Conservation (phyloP, 37 sponge, comb jelly and placozoan species). For the Cladorhizidae sp. region DNA sequence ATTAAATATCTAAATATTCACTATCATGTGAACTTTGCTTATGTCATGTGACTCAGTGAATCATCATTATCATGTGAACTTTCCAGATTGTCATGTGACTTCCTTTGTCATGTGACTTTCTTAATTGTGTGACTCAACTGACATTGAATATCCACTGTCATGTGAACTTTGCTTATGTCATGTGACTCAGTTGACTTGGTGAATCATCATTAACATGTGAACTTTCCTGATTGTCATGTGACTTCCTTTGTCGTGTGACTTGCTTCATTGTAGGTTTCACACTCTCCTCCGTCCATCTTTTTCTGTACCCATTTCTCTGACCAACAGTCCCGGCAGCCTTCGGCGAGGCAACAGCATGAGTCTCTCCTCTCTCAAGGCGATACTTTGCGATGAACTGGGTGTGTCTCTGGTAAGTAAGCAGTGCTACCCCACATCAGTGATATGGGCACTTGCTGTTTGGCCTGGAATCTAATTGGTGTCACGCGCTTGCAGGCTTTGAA, state of each 20-base stretch:
- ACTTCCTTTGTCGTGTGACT: not conserved
- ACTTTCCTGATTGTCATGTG: not conserved
- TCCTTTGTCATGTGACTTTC: not conserved
- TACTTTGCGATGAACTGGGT: slow-evolving; percentile 40
- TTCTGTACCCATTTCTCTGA: slow-evolving; percentile 3
- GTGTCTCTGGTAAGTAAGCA: slow-evolving; percentile 34
- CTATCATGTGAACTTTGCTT: not conserved
- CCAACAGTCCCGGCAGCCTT: not conserved
- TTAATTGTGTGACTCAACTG: not conserved
- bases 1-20: not conserved
- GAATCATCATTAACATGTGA: not conserved
- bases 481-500: too few relatives aligned
- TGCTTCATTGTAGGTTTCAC: slow-evolving; percentile 18
- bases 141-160: not conserved
- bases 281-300: slow-evolving; percentile 37
- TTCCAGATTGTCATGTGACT: not conserved
- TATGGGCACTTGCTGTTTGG: too few relatives aligned
- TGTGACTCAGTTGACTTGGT: not conserved
- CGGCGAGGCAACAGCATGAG: not conserved
- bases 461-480: too few relatives aligned
- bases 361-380: slow-evolving; percentile 31
- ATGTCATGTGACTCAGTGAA: not conserved
- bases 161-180: not conserved
- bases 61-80: not conserved
- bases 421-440: too few relatives aligned